Conservation (phyloP, 2,113 vertebrate genomes). For the Hippopotamus amphibius region DNA sequence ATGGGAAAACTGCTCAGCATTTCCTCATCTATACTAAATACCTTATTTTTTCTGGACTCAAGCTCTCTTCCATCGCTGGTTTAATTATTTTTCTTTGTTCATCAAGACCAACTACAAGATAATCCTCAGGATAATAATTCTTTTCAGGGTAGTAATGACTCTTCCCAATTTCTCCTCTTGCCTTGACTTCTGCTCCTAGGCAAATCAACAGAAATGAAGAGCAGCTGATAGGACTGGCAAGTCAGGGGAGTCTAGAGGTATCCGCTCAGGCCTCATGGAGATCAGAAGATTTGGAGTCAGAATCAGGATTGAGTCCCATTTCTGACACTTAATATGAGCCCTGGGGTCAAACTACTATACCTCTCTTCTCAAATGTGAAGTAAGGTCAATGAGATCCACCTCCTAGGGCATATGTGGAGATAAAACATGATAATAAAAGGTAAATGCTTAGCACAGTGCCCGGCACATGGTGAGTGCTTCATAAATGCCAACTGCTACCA, state of each 20-base stretch:
- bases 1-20: neutral
- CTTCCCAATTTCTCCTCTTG: neutral
- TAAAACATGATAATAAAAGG: constrained; percentile 68
- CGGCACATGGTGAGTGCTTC: constrained; percentile 67
- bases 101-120: neutral
- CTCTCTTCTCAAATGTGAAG: neutral
- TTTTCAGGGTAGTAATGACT: neutral
- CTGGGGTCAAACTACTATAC: neutral
- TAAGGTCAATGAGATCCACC: constrained; percentile 22
- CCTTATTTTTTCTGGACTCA: neutral
- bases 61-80: neutral
- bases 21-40: neutral
- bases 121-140: neutral
- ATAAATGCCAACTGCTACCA: constrained; percentile 63
- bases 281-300: neutral
- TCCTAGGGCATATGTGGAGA: neutral
- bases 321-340: neutral
- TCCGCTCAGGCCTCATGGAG: neutral
- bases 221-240: neutral
- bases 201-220: neutral
- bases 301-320: neutral
- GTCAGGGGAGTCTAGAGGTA: neutral
- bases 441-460: constrained; percentile 64
- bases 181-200: neutral
- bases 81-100: neutral